phyloP scores from a whole-genome alignment of 37 sponge, comb jelly and placozoan genomes.

The Cliona cf. orientalis region DNA sequence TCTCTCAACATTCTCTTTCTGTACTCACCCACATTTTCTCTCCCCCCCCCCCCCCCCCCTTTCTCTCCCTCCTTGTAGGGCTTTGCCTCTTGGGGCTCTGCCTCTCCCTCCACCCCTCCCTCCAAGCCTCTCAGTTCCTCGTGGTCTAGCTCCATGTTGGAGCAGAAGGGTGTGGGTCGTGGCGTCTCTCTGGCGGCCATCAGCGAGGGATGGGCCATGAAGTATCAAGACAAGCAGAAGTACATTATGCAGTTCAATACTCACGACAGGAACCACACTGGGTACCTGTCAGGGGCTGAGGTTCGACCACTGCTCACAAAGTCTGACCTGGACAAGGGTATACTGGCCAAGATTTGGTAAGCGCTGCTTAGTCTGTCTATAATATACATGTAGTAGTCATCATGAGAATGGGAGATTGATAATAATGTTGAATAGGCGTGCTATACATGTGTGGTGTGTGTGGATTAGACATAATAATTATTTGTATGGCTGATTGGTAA shows the following conservation, averaged over 20 bases:
- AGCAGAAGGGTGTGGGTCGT: constrained; percentile 38
- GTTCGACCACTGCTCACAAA: constrained; percentile 46
- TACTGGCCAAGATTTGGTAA: constrained; percentile 77
- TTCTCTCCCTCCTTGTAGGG: too few species aligned
- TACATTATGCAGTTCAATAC: constrained; percentile 67
- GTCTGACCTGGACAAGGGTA: constrained; percentile 40
- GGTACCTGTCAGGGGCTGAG: constrained; percentile 46
- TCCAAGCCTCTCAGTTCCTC: background rate
- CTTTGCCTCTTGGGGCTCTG: too few species aligned
- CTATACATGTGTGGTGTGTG: too few species aligned
- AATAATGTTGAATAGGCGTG: background rate
- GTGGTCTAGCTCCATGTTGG: background rate
- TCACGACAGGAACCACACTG: constrained; percentile 44
- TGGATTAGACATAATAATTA: too few species aligned
- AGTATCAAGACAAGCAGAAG: background rate
- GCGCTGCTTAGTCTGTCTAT: background rate
- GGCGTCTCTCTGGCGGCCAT: constrained; percentile 30
- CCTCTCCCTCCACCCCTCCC: background rate
- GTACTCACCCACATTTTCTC: too few species aligned
- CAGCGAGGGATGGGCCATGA: constrained; percentile 45
- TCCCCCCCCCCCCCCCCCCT: too few species aligned
- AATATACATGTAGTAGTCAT: background rate
- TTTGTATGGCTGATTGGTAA: too few species aligned
- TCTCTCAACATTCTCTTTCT: too few species aligned
- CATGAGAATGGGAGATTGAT: background rate